Conservation (phyloP, 2,888 invertebrate genomes). For the Thecophora atra region DNA sequence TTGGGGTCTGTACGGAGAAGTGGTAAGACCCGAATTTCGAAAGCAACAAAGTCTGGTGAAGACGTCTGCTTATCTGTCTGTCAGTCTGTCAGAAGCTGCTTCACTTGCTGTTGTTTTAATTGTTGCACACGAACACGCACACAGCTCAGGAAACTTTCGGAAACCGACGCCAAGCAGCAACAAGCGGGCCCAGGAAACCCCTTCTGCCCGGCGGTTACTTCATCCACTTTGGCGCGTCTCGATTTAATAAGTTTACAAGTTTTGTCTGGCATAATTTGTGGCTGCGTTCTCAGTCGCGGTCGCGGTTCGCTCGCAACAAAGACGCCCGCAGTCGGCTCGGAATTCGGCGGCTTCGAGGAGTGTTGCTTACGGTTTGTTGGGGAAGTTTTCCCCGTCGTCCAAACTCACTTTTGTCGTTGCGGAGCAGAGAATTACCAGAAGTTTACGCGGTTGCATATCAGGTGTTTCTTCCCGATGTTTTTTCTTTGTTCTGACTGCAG, state of each 20-base stretch:
- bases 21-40: no score
- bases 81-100: not conserved
- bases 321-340: not conserved
- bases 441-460: no score
- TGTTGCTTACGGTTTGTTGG: not conserved
- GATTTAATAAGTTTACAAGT: conserved; percentile 20
- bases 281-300: conserved; percentile 1
- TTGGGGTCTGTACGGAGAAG: not conserved
- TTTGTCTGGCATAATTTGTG: conserved; percentile 24
- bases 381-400: not conserved
- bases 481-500: no score
- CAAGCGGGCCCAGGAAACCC: not conserved
- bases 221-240: conserved; percentile 9
- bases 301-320: not conserved
- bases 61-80: not conserved
- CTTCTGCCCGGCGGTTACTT: not conserved
- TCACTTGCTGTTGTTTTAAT: not conserved
- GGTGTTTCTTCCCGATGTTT: no score
- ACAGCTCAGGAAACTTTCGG: not conserved
- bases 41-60: not conserved
- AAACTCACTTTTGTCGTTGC: not conserved
- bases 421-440: not conserved
- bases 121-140: conserved; percentile 1
- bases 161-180: not conserved
- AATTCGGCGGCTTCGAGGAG: not conserved